Base-by-base conservation (phyloP, 1,140 invertebrate genomes). In the Pentalonia nigronervosa region DNA sequence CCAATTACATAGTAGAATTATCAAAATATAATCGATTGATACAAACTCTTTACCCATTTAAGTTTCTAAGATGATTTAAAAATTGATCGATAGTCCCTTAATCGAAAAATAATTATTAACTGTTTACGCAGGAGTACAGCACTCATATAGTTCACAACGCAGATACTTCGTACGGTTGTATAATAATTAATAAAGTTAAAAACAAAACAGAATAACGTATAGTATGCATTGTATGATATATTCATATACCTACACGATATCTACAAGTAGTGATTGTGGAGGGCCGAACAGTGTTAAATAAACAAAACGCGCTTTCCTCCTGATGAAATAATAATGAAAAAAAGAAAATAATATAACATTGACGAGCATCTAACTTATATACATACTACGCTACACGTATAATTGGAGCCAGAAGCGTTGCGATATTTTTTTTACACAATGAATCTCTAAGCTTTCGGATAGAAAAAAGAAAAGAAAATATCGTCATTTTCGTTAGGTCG, bases 341-440 rank as follows among this genome's bases (percentile, higher is more conserved):
- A 76, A 76, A 76, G 11, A 76, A 76, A 76, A 76, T 30, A 76
- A 76, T 67, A 76, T 67, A 76, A 76, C 60, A 76, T 76, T 76
- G 30, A n/a, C 14, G 60, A 76, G 60, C n/a, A 76, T 14, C 30
- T n/a, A 67, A 17, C n/a, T 30, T 76, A 76, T 67, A 67, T 76
- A n/a, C n/a, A n/a, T 76, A n/a, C 14, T 4, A 76, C 14, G n/a
- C 14, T 76, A 4, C 60, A 17, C 60, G 6, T 76, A 76, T 76
- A 76, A 76, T n/a, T 76, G 60, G 60, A 76, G n/a, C 60, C 60
- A 76, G n/a, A n/a, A n/a, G n/a, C 60, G 60, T 76, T 17, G 60
- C n/a, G 60, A n/a, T 76, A 76, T 76, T 76, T 76, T 56, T 76
- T 76, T 76, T 76, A 34, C 60, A 34, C 60, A 76, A 76, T 76